Percentiles rank a stretch among this genome's conserved stretches.
Conservation (phyloP, 1,140 invertebrate genomes). For the Zaprionus vittiger region DNA sequence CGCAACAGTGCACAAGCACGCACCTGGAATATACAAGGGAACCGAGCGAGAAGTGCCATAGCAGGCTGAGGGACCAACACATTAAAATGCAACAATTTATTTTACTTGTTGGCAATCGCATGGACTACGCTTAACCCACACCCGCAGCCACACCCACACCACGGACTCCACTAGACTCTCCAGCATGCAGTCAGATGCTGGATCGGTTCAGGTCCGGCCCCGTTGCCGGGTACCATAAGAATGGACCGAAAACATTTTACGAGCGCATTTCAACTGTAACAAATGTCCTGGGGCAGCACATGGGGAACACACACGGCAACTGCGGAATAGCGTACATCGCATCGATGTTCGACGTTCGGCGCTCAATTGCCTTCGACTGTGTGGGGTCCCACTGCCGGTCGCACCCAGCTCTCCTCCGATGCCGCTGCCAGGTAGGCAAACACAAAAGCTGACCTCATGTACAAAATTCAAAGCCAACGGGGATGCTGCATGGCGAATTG, state of each 20-base stretch:
- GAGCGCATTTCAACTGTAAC: constrained; percentile 81
- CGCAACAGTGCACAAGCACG: constrained; percentile 38
- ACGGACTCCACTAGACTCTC: constrained; percentile 12
- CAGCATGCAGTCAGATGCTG: not conserved
- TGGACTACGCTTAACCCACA: constrained; percentile 1
- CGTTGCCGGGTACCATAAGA: constrained; percentile 7
- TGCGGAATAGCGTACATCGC: constrained; percentile 1
- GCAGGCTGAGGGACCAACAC: constrained; percentile 38
- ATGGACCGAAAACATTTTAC: constrained; percentile 75
- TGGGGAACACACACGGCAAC: constrained; percentile 39
- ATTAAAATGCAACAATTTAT: constrained; percentile 83
- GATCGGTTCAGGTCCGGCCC: not conserved
- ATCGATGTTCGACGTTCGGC: constrained; percentile 12
- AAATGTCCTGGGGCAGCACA: constrained; percentile 70
- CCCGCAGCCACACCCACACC: not conserved
- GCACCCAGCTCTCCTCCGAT: not conserved
- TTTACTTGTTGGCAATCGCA: constrained; percentile 71
- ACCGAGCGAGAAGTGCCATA: not conserved
- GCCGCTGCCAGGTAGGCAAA: constrained; percentile 26
- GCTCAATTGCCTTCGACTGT: constrained; percentile 33
- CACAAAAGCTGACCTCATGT: constrained; percentile 77
- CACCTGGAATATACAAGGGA: constrained; percentile 45
- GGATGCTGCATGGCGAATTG: constrained; percentile 27
- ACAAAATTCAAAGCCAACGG: constrained; percentile 64
- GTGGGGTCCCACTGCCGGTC: constrained; percentile 15